A percentile compares a stretch with the other conserved stretches of the same genome.
These are phyloP conservation scores for Drosophila austrosaltans DNA, from an alignment of 2,888 invertebrate species.

Conservation along the genomic window DNA sequence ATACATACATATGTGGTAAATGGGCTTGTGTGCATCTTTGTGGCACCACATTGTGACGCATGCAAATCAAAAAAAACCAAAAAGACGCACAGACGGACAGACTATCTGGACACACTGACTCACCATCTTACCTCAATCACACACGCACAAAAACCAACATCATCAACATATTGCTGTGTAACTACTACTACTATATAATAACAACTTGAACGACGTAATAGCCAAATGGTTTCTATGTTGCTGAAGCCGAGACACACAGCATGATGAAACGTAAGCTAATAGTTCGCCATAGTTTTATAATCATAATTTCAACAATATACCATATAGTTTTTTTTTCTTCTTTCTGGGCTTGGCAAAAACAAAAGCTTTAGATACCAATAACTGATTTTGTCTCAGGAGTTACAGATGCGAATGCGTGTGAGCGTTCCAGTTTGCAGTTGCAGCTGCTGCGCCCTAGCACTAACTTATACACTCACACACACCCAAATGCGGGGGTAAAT, in stretches of 20 bases:
- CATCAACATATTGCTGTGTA: no score
- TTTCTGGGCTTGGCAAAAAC: slow-evolving; percentile 24
- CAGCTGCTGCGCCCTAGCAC: slow-evolving; percentile 41
- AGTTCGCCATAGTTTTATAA: neutral
- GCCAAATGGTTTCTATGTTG: neutral
- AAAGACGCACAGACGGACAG: no score
- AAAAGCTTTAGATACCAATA: slow-evolving; percentile 13
- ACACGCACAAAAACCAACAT: neutral
- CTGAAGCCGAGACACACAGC: neutral
- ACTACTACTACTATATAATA: slow-evolving; percentile 1
- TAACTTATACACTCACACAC: slow-evolving; percentile 13
- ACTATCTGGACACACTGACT: neutral
- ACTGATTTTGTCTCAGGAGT: slow-evolving; percentile 1
- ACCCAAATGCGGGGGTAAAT: neutral
- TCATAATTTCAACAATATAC: slow-evolving; percentile 1
- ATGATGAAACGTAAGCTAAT: neutral
- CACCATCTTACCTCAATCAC: neutral
- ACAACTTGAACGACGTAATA: neutral
- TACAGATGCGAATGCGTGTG: slow-evolving; percentile 6
- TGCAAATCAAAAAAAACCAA: neutral
- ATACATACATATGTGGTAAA: neutral
- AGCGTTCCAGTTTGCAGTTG: slow-evolving; percentile 38
- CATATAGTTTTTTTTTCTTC: neutral
- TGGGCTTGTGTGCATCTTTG: neutral
- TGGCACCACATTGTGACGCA: slow-evolving; percentile 4